phyloP scores from a whole-genome alignment of 2,113 vertebrate species.

The Siniperca chuatsi region DNA sequence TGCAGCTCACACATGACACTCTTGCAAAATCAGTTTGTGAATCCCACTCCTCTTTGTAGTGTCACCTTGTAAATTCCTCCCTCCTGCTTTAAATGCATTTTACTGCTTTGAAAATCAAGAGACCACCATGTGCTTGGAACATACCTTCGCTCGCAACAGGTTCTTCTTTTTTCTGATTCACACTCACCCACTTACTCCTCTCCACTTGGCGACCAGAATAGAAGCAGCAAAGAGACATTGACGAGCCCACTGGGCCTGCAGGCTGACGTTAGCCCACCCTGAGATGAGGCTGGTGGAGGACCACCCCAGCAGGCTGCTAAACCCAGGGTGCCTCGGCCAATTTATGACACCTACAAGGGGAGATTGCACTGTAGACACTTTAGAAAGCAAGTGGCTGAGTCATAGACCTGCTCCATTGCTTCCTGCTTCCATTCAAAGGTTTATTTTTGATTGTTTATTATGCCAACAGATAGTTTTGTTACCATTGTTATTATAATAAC shows the following conservation, averaged over 20 bases:
- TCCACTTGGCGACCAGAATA: slow-evolving; percentile 74
- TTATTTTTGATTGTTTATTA: slow-evolving; percentile 21
- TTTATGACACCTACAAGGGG: slow-evolving; percentile 75
- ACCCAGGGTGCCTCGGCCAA: slow-evolving; percentile 56
- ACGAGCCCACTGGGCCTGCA: slow-evolving; percentile 70
- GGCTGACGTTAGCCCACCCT: slow-evolving; percentile 76
- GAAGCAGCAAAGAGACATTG: slow-evolving; percentile 76
- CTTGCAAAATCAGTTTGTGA: slow-evolving; percentile 44
- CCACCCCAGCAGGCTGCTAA: slow-evolving; percentile 78
- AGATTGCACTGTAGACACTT: slow-evolving; percentile 65
- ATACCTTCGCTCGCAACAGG: slow-evolving; percentile 71
- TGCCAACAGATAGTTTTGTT: slow-evolving; percentile 14
- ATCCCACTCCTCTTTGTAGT: slow-evolving; percentile 56
- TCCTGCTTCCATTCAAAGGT: slow-evolving; percentile 31
- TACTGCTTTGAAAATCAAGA: slow-evolving; percentile 62
- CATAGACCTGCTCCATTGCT: slow-evolving; percentile 26
- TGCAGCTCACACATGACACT: slow-evolving; percentile 40
- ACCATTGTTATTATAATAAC: not conserved
- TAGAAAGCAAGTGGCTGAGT: slow-evolving; percentile 58
- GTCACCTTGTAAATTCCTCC: slow-evolving; percentile 74
- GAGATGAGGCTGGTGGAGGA: slow-evolving; percentile 66
- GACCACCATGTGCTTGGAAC: slow-evolving; percentile 76
- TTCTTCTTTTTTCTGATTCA: slow-evolving; percentile 56
- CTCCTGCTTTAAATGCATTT: slow-evolving; percentile 48
- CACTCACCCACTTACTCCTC: slow-evolving; percentile 62